Conservation (phyloP, 1,140 invertebrate genomes). For the Microplitis demolitor region DNA sequence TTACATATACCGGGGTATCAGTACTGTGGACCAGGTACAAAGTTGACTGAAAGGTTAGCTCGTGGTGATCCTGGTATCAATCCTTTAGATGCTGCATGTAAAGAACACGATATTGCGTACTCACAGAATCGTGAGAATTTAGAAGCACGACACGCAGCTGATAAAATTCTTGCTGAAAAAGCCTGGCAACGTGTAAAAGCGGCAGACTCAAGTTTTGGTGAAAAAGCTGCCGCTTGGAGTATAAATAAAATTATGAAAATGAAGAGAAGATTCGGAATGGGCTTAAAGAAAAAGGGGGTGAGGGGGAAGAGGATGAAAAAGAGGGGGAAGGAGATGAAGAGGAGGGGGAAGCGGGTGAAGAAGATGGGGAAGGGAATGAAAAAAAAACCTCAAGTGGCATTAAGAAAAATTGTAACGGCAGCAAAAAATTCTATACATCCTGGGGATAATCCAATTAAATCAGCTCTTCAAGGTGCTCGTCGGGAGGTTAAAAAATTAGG, state of each 20-base stretch:
- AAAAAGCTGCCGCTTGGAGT: constrained; percentile 44
- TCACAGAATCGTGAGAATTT: constrained; percentile 23
- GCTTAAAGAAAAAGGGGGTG: too few species aligned
- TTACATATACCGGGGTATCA: neutral
- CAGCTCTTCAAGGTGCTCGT: too few species aligned
- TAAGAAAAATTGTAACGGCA: too few species aligned
- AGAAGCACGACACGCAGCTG: constrained; percentile 41
- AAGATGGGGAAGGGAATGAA: too few species aligned
- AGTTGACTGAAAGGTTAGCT: neutral
- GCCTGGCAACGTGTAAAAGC: constrained; percentile 51
- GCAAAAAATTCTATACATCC: too few species aligned
- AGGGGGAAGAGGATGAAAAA: too few species aligned
- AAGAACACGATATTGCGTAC: constrained; percentile 48
- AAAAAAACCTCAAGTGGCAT: too few species aligned
- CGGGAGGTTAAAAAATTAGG: neutral
- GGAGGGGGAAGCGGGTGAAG: too few species aligned
- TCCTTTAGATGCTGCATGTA: constrained; percentile 34
- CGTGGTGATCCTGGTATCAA: neutral
- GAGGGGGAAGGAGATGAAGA: too few species aligned
- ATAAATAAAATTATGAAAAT: constrained; percentile 46
- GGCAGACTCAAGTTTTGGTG: constrained; percentile 44
- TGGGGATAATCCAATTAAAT: too few species aligned
- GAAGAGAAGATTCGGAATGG: neutral
- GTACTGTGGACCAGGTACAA: neutral
- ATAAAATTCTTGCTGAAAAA: constrained; percentile 46